Evolutionary conservation across 2,888 invertebrate species (phyloP), one percentile per base, ranked within the genome.

Genomic region (Chironomus tentans): DNA sequence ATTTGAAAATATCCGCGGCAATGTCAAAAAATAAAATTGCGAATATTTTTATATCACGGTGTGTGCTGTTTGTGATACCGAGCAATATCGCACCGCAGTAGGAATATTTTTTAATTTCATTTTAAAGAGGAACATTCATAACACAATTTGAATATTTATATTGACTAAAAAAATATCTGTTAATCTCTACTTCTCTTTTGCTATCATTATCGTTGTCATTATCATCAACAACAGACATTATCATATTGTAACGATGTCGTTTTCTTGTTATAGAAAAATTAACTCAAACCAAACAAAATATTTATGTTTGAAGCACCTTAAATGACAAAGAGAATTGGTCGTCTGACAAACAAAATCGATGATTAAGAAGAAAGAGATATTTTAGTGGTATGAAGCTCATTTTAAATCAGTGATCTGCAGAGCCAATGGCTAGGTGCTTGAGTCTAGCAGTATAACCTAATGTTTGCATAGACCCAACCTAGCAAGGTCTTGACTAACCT

Each of bases 81-180:
- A n/a, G 18, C 5, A 56, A 56, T 56, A 56, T 56, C 56, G 56
- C 56, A 56, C 56, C 56, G 18, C 56, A 56, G 56, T 56, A 56
- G 56, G 56, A 65, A 56, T 68, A 12, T 4, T 21, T 70, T n/a
- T 71, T 72, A 72, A 72, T 72, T 72, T 72, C 72, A 50, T 72
- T 72, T 72, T 71, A 71, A 71, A 70, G 28, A 50, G 28, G 50
- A 47, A 18, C 28, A 47, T 56, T 56, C 15, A 18, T 56, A 56
- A 56, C 56, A 18, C 46, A 46, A 65, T 65, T 38, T 72, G 72
- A 72, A 72, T 72, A 72, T 72, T 72, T 61, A 72, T 72, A 61
- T 15, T n/a, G n/a, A n/a, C n/a, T n/a, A n/a, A n/a, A n/a, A n/a
- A n/a, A n/a, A n/a, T n/a, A n/a, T n/a, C n/a, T n/a, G n/a, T n/a